A percentile compares a stretch with the other conserved stretches of the same genome.
These are phyloP conservation scores for Crepidodera aurea DNA, from an alignment of 2,888 invertebrate genomes.

Conservation along the genomic window DNA sequence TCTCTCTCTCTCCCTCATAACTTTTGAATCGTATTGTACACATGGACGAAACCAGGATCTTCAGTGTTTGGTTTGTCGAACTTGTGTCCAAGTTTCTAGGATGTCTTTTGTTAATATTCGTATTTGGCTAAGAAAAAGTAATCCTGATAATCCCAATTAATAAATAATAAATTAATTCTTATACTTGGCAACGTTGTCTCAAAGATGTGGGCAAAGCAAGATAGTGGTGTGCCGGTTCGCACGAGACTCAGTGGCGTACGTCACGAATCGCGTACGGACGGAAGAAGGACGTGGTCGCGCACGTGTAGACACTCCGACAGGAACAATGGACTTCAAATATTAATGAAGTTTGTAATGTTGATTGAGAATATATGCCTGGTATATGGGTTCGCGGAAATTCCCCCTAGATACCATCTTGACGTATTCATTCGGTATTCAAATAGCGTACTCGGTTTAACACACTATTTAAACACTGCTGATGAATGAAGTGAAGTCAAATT, in stretches of 20 bases:
- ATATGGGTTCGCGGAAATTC: constrained; percentile 41
- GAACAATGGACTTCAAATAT: constrained; percentile 50
- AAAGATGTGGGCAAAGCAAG: constrained; percentile 27
- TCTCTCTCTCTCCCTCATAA: no score
- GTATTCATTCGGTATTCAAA: constrained; percentile 32
- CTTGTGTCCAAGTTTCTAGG: no score
- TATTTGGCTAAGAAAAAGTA: no score
- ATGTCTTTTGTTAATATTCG: no score
- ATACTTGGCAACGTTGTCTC: no score
- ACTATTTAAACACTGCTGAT: constrained; percentile 21
- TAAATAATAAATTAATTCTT: no score
- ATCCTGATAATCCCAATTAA: no score
- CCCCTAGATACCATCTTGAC: constrained; percentile 38
- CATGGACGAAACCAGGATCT: no score
- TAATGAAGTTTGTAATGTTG: constrained; percentile 45
- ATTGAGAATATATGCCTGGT: constrained; percentile 37
- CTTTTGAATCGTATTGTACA: no score
- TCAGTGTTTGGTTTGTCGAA: no score
- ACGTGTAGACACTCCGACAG: constrained; percentile 48
- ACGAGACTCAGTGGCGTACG: constrained; percentile 45
- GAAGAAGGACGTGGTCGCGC: constrained; percentile 44
- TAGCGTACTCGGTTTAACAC: constrained; percentile 26
- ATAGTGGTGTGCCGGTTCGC: constrained; percentile 38
- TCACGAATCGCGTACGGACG: constrained; percentile 33
- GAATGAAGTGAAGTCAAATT: neutral